Evolutionary conservation across 2,797 vertebrate genomes (phyloP).

Genomic region (Hipposideros larvatus): DNA sequence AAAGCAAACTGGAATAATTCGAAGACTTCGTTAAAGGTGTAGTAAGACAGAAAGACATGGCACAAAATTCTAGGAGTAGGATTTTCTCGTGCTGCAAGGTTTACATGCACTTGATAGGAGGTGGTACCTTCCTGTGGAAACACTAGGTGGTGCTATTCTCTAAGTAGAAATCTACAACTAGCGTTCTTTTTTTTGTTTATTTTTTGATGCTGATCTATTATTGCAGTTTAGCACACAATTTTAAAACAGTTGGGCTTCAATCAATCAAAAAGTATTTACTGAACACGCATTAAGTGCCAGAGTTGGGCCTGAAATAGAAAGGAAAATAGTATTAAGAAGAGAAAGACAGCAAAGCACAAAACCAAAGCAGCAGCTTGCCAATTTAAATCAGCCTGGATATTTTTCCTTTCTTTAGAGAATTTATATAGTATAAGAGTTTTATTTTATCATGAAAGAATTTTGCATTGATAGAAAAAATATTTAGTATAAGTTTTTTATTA

Average conservation of each 20-base stretch:
- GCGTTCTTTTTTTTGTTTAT: background rate
- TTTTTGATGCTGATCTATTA: constrained; percentile 65
- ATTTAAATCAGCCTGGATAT: constrained; percentile 33
- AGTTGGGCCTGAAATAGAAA: constrained; percentile 67
- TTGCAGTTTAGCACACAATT: constrained; percentile 74
- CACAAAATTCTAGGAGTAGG: background rate
- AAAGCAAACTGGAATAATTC: constrained; percentile 1
- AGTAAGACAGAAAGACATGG: background rate
- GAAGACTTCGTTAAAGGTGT: constrained; percentile 4
- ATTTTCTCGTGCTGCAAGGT: constrained; percentile 2
- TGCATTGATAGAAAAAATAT: constrained; percentile 43
- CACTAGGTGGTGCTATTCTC: constrained; percentile 88
- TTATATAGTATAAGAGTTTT: constrained; percentile 27
- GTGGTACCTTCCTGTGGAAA: constrained; percentile 41
- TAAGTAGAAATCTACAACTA: constrained; percentile 74
- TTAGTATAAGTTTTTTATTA: constrained; percentile 41
- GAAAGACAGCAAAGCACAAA: constrained; percentile 53
- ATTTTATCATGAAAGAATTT: constrained; percentile 32
- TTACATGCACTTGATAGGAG: background rate
- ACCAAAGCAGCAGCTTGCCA: constrained; percentile 47
- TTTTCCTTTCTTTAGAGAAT: constrained; percentile 56
- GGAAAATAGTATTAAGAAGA: constrained; percentile 61
- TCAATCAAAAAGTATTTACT: constrained; percentile 78
- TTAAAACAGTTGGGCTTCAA: constrained; percentile 72
- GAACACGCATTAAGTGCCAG: constrained; percentile 69